phyloP scores from a whole-genome alignment of 2,797 vertebrate species.

The Falco columbarius region DNA sequence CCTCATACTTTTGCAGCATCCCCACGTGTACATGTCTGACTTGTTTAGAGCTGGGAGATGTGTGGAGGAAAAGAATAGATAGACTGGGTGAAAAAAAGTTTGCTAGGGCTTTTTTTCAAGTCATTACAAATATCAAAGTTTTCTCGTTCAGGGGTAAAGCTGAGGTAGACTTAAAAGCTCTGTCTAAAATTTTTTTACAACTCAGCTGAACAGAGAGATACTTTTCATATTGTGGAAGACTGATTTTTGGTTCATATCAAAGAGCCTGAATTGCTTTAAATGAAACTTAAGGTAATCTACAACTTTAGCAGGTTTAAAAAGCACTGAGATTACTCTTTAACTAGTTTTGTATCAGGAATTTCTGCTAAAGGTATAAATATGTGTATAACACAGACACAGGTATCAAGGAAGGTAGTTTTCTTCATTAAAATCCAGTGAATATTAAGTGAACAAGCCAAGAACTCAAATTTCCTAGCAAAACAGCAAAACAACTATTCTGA shows the following conservation, averaged over 20 bases:
- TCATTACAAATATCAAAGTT: background rate
- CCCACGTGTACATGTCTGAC: fast-evolving
- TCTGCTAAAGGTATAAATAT: background rate
- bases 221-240: background rate
- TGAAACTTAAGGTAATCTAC: background rate
- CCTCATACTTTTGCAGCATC: fast-evolving
- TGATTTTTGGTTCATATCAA: background rate
- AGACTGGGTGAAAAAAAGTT: background rate
- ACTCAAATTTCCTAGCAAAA: background rate
- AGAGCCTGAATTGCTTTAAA: background rate
- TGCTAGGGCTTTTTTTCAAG: background rate
- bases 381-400: background rate
- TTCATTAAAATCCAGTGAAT: background rate
- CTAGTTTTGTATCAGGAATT: background rate
- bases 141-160: background rate
- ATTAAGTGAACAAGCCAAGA: background rate
- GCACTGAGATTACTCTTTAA: background rate
- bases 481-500: background rate
- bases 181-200: background rate
- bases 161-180: background rate
- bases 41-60: background rate
- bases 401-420: background rate
- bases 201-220: background rate
- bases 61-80: background rate
- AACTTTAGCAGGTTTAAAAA: background rate